These are phyloP conservation scores for Gonatopus flavifemur DNA, from an alignment of 1,140 invertebrate genomes.

Conservation along the genomic window DNA sequence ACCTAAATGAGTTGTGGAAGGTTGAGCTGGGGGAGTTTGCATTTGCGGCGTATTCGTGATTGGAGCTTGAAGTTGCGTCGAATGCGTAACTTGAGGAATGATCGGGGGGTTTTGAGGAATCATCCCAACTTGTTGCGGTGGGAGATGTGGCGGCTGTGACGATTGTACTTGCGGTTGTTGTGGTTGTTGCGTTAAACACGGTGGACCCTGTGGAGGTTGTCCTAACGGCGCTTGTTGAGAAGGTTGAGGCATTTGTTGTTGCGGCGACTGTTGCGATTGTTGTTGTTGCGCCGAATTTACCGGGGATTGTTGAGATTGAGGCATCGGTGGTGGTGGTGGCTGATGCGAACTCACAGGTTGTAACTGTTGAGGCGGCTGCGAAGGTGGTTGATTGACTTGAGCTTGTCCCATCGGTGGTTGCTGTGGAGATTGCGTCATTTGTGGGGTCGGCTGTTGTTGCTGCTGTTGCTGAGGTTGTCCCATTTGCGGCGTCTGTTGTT, in stretches of 20 bases:
- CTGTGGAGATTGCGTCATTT: too few relatives aligned
- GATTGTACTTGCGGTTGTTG: constrained; percentile 22
- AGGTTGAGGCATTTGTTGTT: constrained; percentile 27
- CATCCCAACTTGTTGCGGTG: constrained; percentile 39
- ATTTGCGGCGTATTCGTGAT: constrained; percentile 38
- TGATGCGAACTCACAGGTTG: constrained; percentile 19
- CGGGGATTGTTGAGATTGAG: constrained; percentile 24
- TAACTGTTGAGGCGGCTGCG: constrained; percentile 11
- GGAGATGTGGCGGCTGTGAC: constrained; percentile 9
- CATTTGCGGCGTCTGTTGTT: background rate
- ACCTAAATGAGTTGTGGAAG: constrained; percentile 19
- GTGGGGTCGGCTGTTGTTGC: too few relatives aligned
- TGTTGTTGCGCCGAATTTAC: constrained; percentile 31
- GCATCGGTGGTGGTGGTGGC: constrained; percentile 12
- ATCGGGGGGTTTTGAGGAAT: constrained; percentile 38
- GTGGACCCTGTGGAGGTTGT: constrained; percentile 38
- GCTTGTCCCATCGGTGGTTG: too few relatives aligned
- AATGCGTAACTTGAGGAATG: constrained; percentile 31
- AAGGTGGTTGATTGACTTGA: background rate
- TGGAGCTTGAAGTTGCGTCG: constrained; percentile 42
- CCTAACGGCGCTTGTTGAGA: constrained; percentile 22
- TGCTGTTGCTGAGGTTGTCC: constrained; percentile 3
- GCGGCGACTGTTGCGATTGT: constrained; percentile 20
- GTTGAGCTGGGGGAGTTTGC: constrained; percentile 21
- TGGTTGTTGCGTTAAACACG: constrained; percentile 31